Evolutionary conservation across 2,888 invertebrate species (phyloP), one percentile per base, ranked within the genome.

Genomic region (Pherbina coryleti): DNA sequence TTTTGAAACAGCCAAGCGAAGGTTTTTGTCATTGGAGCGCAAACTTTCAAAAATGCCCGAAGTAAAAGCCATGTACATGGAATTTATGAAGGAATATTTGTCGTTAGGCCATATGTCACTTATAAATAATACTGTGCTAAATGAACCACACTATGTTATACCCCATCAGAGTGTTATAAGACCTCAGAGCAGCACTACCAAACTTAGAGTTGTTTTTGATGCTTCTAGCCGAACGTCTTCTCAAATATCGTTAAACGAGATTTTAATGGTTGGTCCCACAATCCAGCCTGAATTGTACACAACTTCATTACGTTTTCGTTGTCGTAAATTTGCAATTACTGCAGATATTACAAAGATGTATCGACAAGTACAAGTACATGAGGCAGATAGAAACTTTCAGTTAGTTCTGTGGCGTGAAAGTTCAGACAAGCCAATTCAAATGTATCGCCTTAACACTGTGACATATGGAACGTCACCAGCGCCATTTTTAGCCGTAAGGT

Each of bases 11-110:
- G 60, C n/a, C n/a, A 19, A n/a, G n/a, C 60, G 8, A 11, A n/a
- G 60, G n/a, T 22, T 60, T 60, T n/a, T 19, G 8, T 60, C 60
- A 60, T 60, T 60, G n/a, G 60, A 60, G 25, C 60, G n/a, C 60
- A 8, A n/a, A 22, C 60, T 60, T 8, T n/a, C 60, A 11, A 60
- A 60, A 60, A 60, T 11, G 7, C 7, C 7, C 8, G 60, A 60
- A 60, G 8, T 60, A 60, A n/a, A 22, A 22, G n/a, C 7, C 7
- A 11, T 60, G n/a, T 60, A 60, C 60, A 60, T 8, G 8, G 8
- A 8, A 19, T 60, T 60, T n/a, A 60, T 60, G 60, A 60, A 60
- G n/a, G 8, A 60, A 60, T 60, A 60, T 60, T n/a, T 60, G 7
- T 8, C 7, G 9, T n/a, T 60, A 11, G 60, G 60, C 19, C 60